Evolutionary conservation across 2,888 invertebrate species (phyloP), one percentile per base, ranked within the genome.

Genomic region (Celastrina argiolus): DNA sequence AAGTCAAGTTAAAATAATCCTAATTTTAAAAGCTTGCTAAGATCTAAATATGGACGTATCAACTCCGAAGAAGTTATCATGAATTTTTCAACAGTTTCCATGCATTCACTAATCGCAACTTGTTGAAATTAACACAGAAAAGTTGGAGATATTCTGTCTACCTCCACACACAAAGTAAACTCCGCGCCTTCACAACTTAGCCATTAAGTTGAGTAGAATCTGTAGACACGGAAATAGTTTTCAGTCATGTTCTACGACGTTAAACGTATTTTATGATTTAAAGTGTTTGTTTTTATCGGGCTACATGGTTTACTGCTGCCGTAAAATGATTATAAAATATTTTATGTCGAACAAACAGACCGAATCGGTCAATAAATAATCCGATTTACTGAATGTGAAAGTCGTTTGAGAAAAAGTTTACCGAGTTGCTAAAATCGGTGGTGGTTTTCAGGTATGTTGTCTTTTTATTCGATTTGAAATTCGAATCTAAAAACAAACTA

Each of bases 161-260:
- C 90, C 90, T 90, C 89, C 84, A 85, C 87, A 89, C 87, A 90
- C 88, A 88, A 90, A 90, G 88, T 88, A 89, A 91, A 90, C 89
- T 89, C 81, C 78, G 82, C 83, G 85, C 87, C 85, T 88, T 85
- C 84, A 82, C 85, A 91, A 91, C 90, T 91, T 91, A 87, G 87
- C 91, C 90, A 91, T 90, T 91, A 91, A 88, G 83, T 89, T 88
- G 85, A 91, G 90, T 91, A 89, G 88, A 87, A 89, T 89, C 88
- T 87, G 89, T 89, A 89, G 90, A 89, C 86, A 86, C 70, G 78
- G 77, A 81, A 84, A 84, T 73, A 76, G 66, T 69, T 68, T 73
- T 74, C 78, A 66, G 72, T 76, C 76, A 78, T 76, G 74, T 78
- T 78, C 85, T 87, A 80, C 78, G 82, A 81, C 83, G 81, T 81